A percentile compares a stretch with the other conserved stretches of the same genome.
Conservation (phyloP, 1,140 invertebrate species). For the Dreissena polymorpha region DNA sequence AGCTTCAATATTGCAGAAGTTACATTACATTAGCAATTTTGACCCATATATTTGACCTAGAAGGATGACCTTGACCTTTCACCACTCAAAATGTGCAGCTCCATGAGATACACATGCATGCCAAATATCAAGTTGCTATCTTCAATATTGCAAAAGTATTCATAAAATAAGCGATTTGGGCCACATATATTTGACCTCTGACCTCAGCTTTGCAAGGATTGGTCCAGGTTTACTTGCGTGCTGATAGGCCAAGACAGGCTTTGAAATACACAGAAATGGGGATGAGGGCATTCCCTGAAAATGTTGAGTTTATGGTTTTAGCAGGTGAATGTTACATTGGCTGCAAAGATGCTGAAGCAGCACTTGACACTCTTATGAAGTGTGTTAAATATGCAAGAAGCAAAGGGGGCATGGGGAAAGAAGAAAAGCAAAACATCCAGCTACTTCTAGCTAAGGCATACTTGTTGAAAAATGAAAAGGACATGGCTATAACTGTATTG, state of each 20-base stretch:
- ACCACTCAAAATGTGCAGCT: no score
- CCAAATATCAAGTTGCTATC: no score
- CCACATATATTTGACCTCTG: no score
- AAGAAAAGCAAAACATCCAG: conserved; percentile 35
- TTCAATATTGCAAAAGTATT: no score
- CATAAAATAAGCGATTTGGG: no score
- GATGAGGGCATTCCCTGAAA: conserved; percentile 18
- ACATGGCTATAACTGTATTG: conserved; percentile 48
- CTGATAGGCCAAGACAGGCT: conserved; percentile 39
- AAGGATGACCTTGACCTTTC: no score
- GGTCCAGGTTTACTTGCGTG: conserved; percentile 26
- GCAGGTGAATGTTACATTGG: conserved; percentile 19
- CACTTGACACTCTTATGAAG: conserved; percentile 42
- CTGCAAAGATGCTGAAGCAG: conserved; percentile 18
- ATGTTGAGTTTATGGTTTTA: conserved; percentile 21
- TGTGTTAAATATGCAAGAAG: conserved; percentile 30
- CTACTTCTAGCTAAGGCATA: conserved; percentile 50
- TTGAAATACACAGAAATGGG: conserved; percentile 25
- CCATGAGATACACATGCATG: no score
- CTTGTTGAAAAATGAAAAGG: conserved; percentile 37
- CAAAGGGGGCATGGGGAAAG: not conserved
- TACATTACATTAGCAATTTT: no score
- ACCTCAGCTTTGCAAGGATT: conserved; percentile 25
- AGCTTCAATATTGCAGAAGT: no score
- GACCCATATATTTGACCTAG: no score